Conservation (phyloP, 2,113 vertebrate genomes). For the Parus major region DNA sequence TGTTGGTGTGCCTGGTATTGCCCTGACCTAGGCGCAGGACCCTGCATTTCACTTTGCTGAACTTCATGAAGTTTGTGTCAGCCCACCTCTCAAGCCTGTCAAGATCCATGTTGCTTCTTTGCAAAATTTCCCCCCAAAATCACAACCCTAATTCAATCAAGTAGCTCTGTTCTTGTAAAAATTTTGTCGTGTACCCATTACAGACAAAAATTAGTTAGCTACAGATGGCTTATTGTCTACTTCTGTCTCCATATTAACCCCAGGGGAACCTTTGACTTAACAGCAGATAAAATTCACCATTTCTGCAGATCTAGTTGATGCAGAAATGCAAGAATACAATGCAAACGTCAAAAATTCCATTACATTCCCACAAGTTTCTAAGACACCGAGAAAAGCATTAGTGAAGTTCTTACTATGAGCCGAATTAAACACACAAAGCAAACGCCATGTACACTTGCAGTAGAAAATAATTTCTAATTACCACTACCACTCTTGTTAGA, state of each 20-base stretch:
- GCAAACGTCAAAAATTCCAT: not conserved
- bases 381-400: not conserved
- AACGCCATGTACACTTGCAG: fast-evolving
- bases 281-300: not conserved
- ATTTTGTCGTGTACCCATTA: fast-evolving
- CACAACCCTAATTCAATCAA: not conserved
- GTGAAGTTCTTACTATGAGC: fast-evolving
- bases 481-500: not conserved
- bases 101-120: not conserved
- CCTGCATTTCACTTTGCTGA: not conserved
- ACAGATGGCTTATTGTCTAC: not conserved
- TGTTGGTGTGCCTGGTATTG: not conserved
- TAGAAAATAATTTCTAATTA: not conserved
- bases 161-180: not conserved
- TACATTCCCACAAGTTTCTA: not conserved
- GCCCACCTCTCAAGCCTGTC: not conserved
- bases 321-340: not conserved
- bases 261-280: not conserved
- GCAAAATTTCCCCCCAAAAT: fast-evolving
- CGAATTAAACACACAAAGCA: not conserved
- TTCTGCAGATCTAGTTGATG: not conserved
- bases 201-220: not conserved
- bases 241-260: not conserved
- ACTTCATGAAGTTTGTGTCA: not conserved
- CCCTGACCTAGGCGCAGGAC: not conserved